These are phyloP conservation scores for Nannoperca obscura DNA, from an alignment of 2,797 vertebrate species.

Conservation along the genomic window DNA sequence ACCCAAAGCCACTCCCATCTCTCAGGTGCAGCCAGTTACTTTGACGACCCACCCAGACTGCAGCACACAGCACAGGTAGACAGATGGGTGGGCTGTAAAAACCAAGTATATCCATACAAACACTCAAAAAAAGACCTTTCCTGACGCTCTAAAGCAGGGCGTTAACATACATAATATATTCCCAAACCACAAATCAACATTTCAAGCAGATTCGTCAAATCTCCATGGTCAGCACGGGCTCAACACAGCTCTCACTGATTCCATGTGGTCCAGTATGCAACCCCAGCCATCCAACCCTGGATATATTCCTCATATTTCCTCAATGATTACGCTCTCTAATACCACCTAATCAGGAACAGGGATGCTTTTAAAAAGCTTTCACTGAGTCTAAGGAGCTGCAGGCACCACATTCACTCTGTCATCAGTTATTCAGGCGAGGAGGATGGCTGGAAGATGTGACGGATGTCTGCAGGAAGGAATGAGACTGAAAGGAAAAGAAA, in stretches of 20 bases:
- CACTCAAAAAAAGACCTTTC: not conserved
- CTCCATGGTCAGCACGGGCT: not conserved
- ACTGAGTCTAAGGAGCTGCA: slow-evolving; percentile 30
- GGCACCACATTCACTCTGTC: slow-evolving; percentile 37
- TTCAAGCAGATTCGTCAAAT: not conserved
- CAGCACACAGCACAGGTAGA: not conserved
- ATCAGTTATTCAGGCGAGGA: slow-evolving; percentile 67
- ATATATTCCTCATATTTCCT: slow-evolving; percentile 18
- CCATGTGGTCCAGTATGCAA: not conserved
- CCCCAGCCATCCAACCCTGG: not conserved
- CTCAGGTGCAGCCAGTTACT: not conserved
- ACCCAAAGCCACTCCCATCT: not conserved
- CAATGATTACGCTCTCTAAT: not conserved
- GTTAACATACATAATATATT: not conserved
- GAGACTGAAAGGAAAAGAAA: slow-evolving; percentile 23
- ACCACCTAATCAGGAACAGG: slow-evolving; percentile 21
- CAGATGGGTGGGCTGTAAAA: not conserved
- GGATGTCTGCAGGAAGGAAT: slow-evolving; percentile 53
- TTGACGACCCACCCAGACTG: not conserved
- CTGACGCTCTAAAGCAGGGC: not conserved
- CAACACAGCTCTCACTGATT: not conserved
- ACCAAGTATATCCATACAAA: not conserved
- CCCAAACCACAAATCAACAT: not conserved
- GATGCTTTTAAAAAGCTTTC: slow-evolving; percentile 50
- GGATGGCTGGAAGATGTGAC: slow-evolving; percentile 59